phyloP scores from a whole-genome alignment of 2,888 invertebrate genomes.

The Agrypnus murinus region DNA sequence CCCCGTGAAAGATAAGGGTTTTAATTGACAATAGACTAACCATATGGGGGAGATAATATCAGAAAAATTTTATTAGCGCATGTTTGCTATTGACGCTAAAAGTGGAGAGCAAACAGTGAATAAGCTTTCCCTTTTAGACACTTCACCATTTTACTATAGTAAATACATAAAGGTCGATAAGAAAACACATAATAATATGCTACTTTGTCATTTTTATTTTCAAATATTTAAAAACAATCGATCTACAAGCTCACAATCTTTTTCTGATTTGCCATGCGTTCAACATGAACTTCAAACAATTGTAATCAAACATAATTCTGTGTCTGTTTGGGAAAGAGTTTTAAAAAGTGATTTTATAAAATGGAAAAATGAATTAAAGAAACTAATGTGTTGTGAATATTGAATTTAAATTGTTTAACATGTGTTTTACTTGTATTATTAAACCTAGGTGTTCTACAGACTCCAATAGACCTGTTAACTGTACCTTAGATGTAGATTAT shows the following conservation, averaged over 20 bases:
- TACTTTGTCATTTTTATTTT: neutral
- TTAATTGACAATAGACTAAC: neutral
- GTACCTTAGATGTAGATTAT: neutral
- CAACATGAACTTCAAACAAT: too few relatives aligned
- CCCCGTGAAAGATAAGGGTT: too few relatives aligned
- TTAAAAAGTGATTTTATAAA: too few relatives aligned
- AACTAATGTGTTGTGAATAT: too few relatives aligned
- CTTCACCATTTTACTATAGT: conserved; percentile 1
- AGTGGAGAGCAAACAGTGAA: conserved; percentile 22
- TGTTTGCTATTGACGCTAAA: neutral
- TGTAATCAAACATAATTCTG: too few relatives aligned
- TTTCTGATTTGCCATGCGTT: too few relatives aligned
- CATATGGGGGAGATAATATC: conserved; percentile 18
- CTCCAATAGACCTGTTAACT: neutral
- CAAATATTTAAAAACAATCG: neutral
- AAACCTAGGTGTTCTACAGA: neutral
- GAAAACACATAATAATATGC: conserved; percentile 11
- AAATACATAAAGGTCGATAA: conserved; percentile 15
- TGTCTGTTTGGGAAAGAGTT: too few relatives aligned
- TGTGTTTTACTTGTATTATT: neutral
- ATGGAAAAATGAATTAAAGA: too few relatives aligned
- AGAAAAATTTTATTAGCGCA: conserved; percentile 9
- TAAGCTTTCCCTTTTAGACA: neutral
- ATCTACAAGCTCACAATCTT: too few relatives aligned
- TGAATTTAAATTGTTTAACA: neutral